Evolutionary conservation across 1,140 invertebrate species (phyloP).

Genomic region (Thrips palmi): DNA sequence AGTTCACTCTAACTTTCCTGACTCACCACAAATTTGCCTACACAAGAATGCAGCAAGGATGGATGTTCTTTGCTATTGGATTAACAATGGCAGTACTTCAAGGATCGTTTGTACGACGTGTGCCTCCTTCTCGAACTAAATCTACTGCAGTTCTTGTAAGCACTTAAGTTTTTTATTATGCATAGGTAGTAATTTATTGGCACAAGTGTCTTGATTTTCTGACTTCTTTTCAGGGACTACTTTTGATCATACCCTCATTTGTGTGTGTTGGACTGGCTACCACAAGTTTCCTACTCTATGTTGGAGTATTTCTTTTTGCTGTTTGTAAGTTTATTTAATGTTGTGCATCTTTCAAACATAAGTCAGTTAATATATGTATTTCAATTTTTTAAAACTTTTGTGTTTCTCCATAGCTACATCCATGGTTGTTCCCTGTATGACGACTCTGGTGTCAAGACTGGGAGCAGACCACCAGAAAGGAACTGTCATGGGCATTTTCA

Average conservation of each 20-base stretch:
- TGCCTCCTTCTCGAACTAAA: conserved; percentile 58
- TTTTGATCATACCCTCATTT: conserved; percentile 76
- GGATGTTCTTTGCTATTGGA: conserved; percentile 92
- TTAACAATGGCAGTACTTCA: conserved; percentile 85
- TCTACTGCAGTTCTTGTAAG: conserved; percentile 44
- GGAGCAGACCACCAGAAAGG: conserved; percentile 76
- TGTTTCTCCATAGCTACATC: conserved; percentile 52
- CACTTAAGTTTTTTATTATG: conserved; percentile 11
- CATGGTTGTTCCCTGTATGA: conserved; percentile 86
- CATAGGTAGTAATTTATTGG: neutral
- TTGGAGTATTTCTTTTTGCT: conserved; percentile 73
- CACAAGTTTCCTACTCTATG: conserved; percentile 39
- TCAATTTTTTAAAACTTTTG: conserved; percentile 3
- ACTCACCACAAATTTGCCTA: conserved; percentile 86
- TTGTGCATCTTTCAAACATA: conserved; percentile 16
- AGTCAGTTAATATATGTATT: too few relatives aligned
- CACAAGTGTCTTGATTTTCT: neutral
- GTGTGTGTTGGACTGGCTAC: conserved; percentile 61
- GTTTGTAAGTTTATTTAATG: conserved; percentile 51
- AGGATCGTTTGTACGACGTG: conserved; percentile 67
- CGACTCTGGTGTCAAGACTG: conserved; percentile 68
- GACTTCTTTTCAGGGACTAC: conserved; percentile 45
- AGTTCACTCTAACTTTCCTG: conserved; percentile 94
- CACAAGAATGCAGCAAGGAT: conserved; percentile 89
- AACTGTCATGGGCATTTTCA: conserved; percentile 77